Percentiles rank a stretch among this genome's conserved stretches.
Conservation (phyloP, 2,888 invertebrate genomes). For the Deroplatys truncata region DNA sequence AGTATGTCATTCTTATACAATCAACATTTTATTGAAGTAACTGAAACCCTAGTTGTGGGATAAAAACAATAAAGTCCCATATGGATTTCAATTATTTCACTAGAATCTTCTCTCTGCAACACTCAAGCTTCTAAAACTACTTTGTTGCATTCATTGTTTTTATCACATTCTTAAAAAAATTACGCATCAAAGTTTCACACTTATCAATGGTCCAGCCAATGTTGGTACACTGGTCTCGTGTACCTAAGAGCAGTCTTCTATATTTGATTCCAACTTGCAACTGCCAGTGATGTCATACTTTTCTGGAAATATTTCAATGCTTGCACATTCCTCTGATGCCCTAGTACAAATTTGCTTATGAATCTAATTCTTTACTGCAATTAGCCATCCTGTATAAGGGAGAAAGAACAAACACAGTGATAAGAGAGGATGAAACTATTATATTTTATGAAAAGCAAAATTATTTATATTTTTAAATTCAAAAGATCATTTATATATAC, state of each 20-base stretch:
- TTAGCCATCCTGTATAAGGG: too few relatives aligned
- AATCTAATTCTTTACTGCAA: too few relatives aligned
- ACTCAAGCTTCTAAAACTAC: not conserved
- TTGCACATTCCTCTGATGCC: not conserved
- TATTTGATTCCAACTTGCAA: not conserved
- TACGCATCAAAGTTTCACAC: not conserved
- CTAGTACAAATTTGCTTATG: not conserved
- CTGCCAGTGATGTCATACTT: not conserved
- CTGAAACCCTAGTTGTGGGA: too few relatives aligned
- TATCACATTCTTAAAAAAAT: not conserved
- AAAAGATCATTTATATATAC: not conserved
- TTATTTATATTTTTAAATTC: not conserved
- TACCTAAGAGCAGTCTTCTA: not conserved
- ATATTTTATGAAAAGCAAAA: not conserved
- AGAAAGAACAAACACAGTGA: too few relatives aligned
- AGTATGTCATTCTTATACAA: too few relatives aligned
- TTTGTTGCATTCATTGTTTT: too few relatives aligned
- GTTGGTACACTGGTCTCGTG: not conserved
- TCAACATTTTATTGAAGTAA: too few relatives aligned
- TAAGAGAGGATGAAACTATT: too few relatives aligned
- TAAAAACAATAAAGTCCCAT: too few relatives aligned
- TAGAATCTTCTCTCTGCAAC: too few relatives aligned
- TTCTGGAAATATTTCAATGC: not conserved
- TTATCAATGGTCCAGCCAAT: not conserved
- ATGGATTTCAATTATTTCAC: too few relatives aligned